Conservation (phyloP, 2,797 vertebrate genomes). For the Typhlichthys eigenmanni region DNA sequence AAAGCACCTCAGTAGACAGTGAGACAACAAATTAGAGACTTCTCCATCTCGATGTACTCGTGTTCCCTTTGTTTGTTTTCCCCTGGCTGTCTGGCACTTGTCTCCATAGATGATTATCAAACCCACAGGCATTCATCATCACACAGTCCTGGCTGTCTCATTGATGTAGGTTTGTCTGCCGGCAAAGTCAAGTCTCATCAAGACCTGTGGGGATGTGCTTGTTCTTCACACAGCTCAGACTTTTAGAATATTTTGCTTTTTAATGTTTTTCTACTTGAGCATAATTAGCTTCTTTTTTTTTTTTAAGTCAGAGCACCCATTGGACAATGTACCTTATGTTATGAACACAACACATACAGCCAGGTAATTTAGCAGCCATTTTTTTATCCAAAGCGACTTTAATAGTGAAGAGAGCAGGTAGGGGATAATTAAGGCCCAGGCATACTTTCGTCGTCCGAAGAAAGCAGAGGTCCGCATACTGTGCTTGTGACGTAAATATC, state of each 20-base stretch:
- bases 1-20: conserved; percentile 14
- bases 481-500: too few relatives aligned
- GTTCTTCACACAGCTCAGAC: conserved; percentile 47
- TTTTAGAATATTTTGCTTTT: conserved; percentile 44
- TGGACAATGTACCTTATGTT: not conserved
- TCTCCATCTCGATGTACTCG: conserved; percentile 37
- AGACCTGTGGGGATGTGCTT: conserved; percentile 38
- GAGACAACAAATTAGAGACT: conserved; percentile 57
- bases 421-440: too few relatives aligned
- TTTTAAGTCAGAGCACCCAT: not conserved
- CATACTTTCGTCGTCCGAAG: too few relatives aligned
- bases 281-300: conserved; percentile 20
- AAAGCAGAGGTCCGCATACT: too few relatives aligned
- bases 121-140: conserved; percentile 58
- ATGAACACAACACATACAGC: not conserved
- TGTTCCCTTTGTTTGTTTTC: conserved; percentile 59
- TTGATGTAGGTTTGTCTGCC: conserved; percentile 51
- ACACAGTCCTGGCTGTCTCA: conserved; percentile 56
- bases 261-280: conserved; percentile 21
- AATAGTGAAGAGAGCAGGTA: too few relatives aligned
- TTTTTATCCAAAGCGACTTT: too few relatives aligned
- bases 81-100: conserved; percentile 64
- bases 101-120: conserved; percentile 67
- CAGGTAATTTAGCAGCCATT: too few relatives aligned
- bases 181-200: conserved; percentile 65